Base-by-base conservation (phyloP, 2,797 vertebrate species). In the Chrosomus eos region DNA sequence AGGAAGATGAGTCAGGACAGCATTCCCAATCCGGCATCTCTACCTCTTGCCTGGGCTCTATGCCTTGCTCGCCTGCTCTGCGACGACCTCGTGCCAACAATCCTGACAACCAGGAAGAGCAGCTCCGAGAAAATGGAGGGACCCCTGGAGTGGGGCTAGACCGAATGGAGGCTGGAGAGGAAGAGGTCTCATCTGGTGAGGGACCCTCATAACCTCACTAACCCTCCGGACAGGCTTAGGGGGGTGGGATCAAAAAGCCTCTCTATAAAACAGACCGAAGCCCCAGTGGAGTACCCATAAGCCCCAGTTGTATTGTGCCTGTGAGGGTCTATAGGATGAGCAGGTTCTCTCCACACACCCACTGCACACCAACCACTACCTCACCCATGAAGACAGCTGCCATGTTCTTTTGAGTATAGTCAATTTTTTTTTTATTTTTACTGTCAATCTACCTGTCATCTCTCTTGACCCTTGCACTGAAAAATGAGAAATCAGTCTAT, bases 111-210 rank as follows among this genome's bases (percentile, higher is more conserved):
- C 31, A 74, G 31, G 71, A 86, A 82, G 68, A 84, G 55, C 48
- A 60, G 40, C 75, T 60, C 48, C n/a, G 94, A 95, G 96, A 94
- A 94, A 94, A 83, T 21, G 94, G 95, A 74, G 67, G 76, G 31
- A 81, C 75, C 82, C 74, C 10, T 83, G 62, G 36, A 87, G 68
- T 10, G 84, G 66, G 18, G 86, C 79, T n/a, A 68, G 14, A 62
- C 45, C 13, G 1, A 85, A 72, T 68, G 90, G 89, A 53, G 77
- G 19, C 21, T 51, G 67, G 51, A 83, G 85, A 85, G 95, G 95
- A 95, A 95, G 96, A 95, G 95, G 67, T 64, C 95, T 78, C 95
- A 96, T 96, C 97, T 94, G 98, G 98, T 99, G 97, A 99, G 98
- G 96, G 97, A 95, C 94, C 93, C 89, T 93, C 92, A 89, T 96